phyloP scores from a whole-genome alignment of 2,113 vertebrate species.

The Solea senegalensis region DNA sequence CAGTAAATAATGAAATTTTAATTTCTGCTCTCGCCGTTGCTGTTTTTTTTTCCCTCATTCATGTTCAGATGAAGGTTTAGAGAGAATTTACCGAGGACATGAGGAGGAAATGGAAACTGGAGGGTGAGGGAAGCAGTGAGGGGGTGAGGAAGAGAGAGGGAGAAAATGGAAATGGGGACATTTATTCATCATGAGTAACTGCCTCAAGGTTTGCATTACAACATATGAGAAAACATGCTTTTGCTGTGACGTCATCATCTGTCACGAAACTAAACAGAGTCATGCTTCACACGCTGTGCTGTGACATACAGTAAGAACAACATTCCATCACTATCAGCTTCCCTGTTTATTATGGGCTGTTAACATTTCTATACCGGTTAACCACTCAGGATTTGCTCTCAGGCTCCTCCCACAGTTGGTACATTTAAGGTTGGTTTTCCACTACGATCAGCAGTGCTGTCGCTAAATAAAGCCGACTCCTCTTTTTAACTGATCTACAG shows the following conservation, averaged over 20 bases:
- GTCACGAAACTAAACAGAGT: no score
- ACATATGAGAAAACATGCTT: no score
- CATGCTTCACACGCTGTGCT: no score
- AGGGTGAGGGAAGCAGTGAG: conserved; percentile 13
- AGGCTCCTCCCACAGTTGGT: no score
- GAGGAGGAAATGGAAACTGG: conserved; percentile 37
- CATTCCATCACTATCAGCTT: background rate
- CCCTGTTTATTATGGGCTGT: background rate
- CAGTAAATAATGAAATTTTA: conserved; percentile 99
- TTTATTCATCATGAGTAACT: conserved; percentile 20
- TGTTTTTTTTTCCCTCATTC: conserved; percentile 53
- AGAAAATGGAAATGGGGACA: conserved; percentile 18
- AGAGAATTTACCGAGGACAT: conserved; percentile 84
- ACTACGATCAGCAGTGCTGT: no score
- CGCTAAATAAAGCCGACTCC: no score
- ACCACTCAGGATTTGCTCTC: no score
- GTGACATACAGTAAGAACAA: background rate
- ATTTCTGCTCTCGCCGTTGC: conserved; percentile 73
- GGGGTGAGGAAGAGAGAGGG: background rate
- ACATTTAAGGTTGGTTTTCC: no score
- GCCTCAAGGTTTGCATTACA: conserved; percentile 13
- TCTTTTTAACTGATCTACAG: no score
- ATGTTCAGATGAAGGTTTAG: conserved; percentile 71
- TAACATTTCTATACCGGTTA: background rate
- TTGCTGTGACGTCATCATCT: no score